These are phyloP conservation scores for Leptocoma aspasia DNA, from an alignment of 2,113 vertebrate species.

Conservation along the genomic window DNA sequence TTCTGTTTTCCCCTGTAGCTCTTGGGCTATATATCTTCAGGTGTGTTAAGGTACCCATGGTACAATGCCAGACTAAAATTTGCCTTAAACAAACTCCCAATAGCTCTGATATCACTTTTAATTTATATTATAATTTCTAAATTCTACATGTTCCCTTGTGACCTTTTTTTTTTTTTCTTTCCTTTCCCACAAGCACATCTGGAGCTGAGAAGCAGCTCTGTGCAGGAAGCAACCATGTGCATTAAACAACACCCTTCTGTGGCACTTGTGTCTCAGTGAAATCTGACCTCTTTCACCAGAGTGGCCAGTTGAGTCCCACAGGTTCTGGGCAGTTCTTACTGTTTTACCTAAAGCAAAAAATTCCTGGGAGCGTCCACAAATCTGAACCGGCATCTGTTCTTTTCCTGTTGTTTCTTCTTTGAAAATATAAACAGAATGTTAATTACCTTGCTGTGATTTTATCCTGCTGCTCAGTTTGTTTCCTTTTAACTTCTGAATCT, in stretches of 20 bases:
- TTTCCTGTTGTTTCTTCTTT: conserved; percentile 62
- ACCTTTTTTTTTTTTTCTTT: background rate
- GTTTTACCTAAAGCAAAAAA: conserved; percentile 54
- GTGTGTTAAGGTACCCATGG: conserved; percentile 14
- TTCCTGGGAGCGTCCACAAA: conserved; percentile 40
- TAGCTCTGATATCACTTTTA: conserved; percentile 56
- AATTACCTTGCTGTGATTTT: conserved; percentile 61
- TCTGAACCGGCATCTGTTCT: conserved; percentile 43
- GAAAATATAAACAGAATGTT: conserved; percentile 66
- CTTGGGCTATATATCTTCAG: background rate
- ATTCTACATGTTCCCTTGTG: conserved; percentile 4
- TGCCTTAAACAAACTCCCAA: conserved; percentile 54
- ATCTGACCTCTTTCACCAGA: background rate
- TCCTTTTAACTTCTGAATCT: conserved; percentile 65
- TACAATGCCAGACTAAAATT: conserved; percentile 37
- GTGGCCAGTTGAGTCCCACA: background rate
- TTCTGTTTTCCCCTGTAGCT: conserved; percentile 40
- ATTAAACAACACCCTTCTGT: background rate
- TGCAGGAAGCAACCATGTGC: background rate
- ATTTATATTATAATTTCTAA: conserved; percentile 66
- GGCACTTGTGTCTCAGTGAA: background rate
- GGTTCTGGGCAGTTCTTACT: conserved; percentile 2
- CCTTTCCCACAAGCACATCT: background rate
- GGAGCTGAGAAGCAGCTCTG: conserved; percentile 1
- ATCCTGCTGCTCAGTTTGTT: conserved; percentile 58